These are phyloP conservation scores for Entomyzon cyanotis DNA, from an alignment of 2,113 vertebrate genomes.

Conservation along the genomic window DNA sequence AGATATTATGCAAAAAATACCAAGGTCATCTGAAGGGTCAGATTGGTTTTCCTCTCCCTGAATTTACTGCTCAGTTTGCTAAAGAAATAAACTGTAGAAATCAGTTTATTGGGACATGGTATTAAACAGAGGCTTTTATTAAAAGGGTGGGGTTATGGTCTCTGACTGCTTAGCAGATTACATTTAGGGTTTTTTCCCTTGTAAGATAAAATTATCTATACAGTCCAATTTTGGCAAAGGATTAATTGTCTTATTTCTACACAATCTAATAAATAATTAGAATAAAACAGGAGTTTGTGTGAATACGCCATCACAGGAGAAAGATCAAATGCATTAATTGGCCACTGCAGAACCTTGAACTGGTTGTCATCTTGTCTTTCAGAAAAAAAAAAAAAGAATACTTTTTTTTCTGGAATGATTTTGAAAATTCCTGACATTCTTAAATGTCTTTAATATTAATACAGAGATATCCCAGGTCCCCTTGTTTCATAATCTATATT, in stretches of 20 bases:
- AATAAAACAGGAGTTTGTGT: neutral
- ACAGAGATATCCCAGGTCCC: neutral
- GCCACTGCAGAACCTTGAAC: neutral
- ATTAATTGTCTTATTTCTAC: neutral
- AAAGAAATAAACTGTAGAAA: neutral
- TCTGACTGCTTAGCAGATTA: neutral
- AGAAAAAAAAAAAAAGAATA: neutral
- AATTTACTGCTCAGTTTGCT: neutral
- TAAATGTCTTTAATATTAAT: neutral
- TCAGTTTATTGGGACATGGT: neutral
- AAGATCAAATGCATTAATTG: neutral
- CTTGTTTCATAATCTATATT: neutral
- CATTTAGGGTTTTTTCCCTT: neutral
- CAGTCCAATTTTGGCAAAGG: neutral
- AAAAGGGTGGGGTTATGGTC: neutral
- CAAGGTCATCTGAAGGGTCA: neutral
- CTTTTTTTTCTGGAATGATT: neutral
- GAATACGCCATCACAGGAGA: neutral
- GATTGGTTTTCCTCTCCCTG: neutral
- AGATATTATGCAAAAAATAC: neutral
- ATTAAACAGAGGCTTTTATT: neutral
- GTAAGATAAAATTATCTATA: neutral
- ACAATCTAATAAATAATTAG: neutral
- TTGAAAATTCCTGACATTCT: neutral
- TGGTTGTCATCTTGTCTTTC: neutral